A percentile compares a stretch with the other conserved stretches of the same genome.
These are phyloP conservation scores for Gymnopithys bicolor DNA, from an alignment of 2,797 vertebrate species.

Conservation along the genomic window DNA sequence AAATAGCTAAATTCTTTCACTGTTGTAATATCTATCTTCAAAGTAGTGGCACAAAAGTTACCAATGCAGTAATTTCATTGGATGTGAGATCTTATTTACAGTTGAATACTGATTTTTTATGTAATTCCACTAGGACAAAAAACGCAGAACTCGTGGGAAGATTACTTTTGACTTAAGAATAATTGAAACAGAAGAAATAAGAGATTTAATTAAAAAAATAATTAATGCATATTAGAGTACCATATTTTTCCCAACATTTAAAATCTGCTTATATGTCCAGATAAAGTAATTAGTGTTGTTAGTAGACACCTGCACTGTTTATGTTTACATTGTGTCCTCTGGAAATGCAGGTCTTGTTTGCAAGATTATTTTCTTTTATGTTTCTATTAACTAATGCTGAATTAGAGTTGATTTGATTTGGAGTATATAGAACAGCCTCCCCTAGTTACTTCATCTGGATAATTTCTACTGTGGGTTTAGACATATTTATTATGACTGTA, in stretches of 20 bases:
- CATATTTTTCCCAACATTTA: neutral
- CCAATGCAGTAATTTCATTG: neutral
- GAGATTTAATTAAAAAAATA: neutral
- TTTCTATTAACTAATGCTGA: neutral
- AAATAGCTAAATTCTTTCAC: neutral
- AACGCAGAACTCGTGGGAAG: neutral
- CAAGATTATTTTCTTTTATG: neutral
- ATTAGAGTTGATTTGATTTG: neutral
- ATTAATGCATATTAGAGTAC: neutral
- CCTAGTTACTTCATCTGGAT: conserved; percentile 2
- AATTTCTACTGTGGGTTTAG: neutral
- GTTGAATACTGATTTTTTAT: neutral
- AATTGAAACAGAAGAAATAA: neutral
- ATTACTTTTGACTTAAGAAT: neutral
- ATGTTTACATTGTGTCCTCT: neutral
- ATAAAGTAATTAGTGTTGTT: neutral
- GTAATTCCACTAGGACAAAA: neutral
- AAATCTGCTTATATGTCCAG: neutral
- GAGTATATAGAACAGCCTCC: neutral
- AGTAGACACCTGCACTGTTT: neutral
- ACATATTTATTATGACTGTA: neutral
- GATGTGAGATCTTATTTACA: neutral
- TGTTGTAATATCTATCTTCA: neutral
- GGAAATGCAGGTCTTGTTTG: neutral
- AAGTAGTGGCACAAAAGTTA: neutral